A percentile compares a stretch with the other conserved stretches of the same genome.
phyloP scores from a whole-genome alignment of 2,797 vertebrate genomes.

The Eidolon dupreanum region DNA sequence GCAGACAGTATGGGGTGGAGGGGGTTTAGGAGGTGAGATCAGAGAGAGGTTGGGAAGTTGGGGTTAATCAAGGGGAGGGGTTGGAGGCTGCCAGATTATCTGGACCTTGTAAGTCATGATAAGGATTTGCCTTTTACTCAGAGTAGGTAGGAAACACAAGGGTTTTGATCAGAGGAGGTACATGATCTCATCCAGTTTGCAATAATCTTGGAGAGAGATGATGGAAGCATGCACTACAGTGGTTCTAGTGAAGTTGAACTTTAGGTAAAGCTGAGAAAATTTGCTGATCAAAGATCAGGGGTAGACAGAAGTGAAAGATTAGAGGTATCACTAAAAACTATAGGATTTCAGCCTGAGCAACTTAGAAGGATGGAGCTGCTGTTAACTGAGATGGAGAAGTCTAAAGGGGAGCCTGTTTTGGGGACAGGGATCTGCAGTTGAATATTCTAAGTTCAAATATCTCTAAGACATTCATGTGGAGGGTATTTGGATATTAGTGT shows the following conservation, averaged over 20 bases:
- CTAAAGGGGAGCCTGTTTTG: neutral
- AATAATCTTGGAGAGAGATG: neutral
- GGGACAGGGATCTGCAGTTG: neutral
- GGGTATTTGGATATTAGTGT: neutral
- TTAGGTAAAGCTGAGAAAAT: neutral
- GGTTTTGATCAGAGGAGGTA: neutral
- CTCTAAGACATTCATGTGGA: neutral
- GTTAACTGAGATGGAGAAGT: neutral
- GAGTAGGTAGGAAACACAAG: neutral
- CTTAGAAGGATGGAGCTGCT: neutral
- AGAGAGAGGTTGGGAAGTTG: neutral
- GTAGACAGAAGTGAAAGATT: neutral
- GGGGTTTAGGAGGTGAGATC: neutral
- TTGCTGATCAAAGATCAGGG: neutral
- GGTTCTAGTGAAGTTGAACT: neutral
- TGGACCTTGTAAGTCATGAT: neutral
- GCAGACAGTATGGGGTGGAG: neutral
- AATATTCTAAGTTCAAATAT: neutral
- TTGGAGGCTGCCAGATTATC: neutral
- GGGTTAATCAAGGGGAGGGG: neutral
- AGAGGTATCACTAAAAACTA: neutral
- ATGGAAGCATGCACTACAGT: neutral
- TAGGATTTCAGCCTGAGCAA: neutral
- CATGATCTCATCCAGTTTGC: neutral
- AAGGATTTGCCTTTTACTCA: neutral